These are phyloP conservation scores for Lycia hirtaria DNA, from an alignment of 2,888 invertebrate species.

Conservation along the genomic window DNA sequence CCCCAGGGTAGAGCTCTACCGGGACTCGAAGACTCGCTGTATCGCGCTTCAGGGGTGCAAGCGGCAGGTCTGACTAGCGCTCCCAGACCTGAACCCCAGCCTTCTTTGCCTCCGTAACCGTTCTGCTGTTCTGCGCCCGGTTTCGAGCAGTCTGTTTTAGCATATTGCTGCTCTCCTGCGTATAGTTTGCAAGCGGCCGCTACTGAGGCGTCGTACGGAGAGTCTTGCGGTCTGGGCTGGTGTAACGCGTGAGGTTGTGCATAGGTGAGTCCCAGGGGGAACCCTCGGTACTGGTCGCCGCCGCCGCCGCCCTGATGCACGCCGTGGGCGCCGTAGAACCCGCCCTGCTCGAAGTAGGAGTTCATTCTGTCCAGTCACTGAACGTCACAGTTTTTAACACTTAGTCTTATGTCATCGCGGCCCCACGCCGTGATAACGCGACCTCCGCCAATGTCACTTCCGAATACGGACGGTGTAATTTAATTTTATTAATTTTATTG, in stretches of 20 bases:
- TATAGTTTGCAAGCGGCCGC: constrained; percentile 94
- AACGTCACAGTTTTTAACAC: constrained; percentile 70
- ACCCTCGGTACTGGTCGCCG: constrained; percentile 94
- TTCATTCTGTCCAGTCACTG: constrained; percentile 90
- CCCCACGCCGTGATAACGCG: constrained; percentile 80
- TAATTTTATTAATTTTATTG: constrained; percentile 84
- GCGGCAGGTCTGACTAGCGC: constrained; percentile 93
- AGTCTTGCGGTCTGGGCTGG: constrained; percentile 94
- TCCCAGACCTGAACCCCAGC: constrained; percentile 88
- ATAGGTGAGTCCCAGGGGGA: constrained; percentile 94
- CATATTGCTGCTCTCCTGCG: constrained; percentile 88
- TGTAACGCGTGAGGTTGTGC: constrained; percentile 92
- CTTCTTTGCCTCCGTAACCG: constrained; percentile 90
- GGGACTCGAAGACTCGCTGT: constrained; percentile 94
- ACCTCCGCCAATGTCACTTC: constrained; percentile 81
- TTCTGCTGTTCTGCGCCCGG: constrained; percentile 87
- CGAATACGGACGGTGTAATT: constrained; percentile 75
- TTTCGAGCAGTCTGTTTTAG: constrained; percentile 92
- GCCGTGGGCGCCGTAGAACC: constrained; percentile 97
- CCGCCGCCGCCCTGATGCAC: constrained; percentile 90
- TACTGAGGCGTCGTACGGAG: constrained; percentile 96
- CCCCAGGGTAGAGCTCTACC: constrained; percentile 92
- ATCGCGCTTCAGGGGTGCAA: constrained; percentile 95
- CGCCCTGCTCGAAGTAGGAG: constrained; percentile 98
- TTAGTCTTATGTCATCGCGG: constrained; percentile 80